phyloP scores from a whole-genome alignment of 2,888 invertebrate genomes.

The Ormyrus labotus region DNA sequence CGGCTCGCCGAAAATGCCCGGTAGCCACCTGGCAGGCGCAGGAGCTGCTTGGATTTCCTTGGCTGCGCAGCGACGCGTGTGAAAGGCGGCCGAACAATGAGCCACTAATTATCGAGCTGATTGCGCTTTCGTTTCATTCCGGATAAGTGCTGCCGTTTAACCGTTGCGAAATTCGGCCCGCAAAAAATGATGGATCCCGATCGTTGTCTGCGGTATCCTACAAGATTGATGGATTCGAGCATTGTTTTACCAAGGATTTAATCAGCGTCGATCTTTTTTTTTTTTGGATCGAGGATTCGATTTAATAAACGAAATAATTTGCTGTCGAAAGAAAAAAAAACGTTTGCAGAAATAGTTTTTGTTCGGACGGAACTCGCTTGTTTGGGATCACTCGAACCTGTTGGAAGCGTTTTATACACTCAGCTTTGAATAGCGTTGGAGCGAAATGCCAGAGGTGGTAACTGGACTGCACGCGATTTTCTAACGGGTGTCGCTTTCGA shows the following conservation, averaged over 20 bases:
- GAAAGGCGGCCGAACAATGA: slow-evolving; percentile 37
- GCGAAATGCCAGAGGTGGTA: slow-evolving; percentile 42
- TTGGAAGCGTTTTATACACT: slow-evolving; percentile 62
- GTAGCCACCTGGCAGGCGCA: slow-evolving; percentile 1
- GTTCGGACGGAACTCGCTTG: not conserved
- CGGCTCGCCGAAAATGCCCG: slow-evolving; percentile 5
- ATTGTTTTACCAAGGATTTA: too few relatives aligned
- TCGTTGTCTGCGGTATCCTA: too few relatives aligned
- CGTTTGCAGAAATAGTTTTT: too few relatives aligned
- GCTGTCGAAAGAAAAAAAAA: too few relatives aligned
- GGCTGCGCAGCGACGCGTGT: slow-evolving; percentile 37
- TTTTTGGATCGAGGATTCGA: too few relatives aligned
- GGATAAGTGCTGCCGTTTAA: not conserved
- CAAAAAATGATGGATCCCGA: too few relatives aligned
- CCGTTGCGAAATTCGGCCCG: too few relatives aligned
- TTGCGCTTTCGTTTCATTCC: not conserved
- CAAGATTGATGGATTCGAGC: too few relatives aligned
- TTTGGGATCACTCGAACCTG: slow-evolving; percentile 58
- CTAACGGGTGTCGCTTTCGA: slow-evolving; percentile 59
- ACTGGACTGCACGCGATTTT: slow-evolving; percentile 57
- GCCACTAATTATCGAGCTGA: slow-evolving; percentile 22
- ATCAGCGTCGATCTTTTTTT: too few relatives aligned
- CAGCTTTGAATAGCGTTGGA: slow-evolving; percentile 37
- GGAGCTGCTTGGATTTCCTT: not conserved
- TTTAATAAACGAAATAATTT: too few relatives aligned